These are phyloP conservation scores for Campylorhamphus procurvoides DNA, from an alignment of 2,113 vertebrate genomes.

Conservation along the genomic window DNA sequence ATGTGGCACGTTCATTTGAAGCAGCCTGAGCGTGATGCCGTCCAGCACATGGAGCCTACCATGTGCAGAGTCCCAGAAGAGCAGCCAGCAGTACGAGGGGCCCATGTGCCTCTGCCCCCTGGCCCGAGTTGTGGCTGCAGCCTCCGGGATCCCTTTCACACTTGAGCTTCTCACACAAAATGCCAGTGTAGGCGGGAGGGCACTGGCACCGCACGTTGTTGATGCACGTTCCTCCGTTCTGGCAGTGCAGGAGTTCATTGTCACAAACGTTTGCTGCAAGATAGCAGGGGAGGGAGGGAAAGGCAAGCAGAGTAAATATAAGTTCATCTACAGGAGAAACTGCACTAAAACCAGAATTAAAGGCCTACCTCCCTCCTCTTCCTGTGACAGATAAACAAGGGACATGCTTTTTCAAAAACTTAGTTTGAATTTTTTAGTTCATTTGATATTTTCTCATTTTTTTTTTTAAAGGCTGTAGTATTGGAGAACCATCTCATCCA, in stretches of 20 bases:
- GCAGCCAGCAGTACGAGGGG: slow-evolving; percentile 59
- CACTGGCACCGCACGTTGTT: slow-evolving; percentile 91
- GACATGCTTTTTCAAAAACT: neutral
- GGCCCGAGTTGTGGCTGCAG: slow-evolving; percentile 77
- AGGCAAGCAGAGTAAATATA: slow-evolving; percentile 43
- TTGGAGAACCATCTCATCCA: neutral
- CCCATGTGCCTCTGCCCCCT: neutral
- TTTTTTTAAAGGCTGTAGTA: neutral
- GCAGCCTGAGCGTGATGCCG: slow-evolving; percentile 49
- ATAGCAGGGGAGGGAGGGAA: neutral
- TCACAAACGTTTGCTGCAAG: slow-evolving; percentile 93
- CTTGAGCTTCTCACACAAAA: slow-evolving; percentile 88
- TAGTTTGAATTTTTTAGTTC: neutral
- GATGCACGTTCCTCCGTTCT: slow-evolving; percentile 92
- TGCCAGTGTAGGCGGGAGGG: slow-evolving; percentile 82
- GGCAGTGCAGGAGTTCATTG: slow-evolving; percentile 93
- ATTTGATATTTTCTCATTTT: neutral
- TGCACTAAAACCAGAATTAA: neutral
- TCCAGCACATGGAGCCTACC: slow-evolving; percentile 17
- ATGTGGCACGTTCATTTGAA: slow-evolving; percentile 48
- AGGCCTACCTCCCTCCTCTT: neutral
- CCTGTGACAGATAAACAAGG: neutral
- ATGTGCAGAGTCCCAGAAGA: slow-evolving; percentile 52
- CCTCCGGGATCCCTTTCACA: slow-evolving; percentile 85
- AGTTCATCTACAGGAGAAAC: neutral